Evolutionary conservation across 1,140 invertebrate genomes (phyloP), one percentile per base, ranked within the genome.

Genomic region (Dendroctonus ponderosae): DNA sequence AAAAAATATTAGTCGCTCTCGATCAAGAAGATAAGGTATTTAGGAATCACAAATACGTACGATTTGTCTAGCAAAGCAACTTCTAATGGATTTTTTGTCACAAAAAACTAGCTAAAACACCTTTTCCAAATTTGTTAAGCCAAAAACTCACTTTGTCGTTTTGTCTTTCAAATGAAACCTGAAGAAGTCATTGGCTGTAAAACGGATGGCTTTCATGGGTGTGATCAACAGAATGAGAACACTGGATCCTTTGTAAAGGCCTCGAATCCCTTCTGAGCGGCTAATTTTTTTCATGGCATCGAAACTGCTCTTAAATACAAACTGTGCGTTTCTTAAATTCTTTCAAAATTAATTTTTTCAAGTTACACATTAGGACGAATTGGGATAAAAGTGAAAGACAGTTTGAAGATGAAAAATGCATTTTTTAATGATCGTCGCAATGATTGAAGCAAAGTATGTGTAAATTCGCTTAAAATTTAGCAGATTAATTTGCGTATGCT

Each of bases 221-320:
- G 97, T 99, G 50, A 99, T 98, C 9, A 99, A 85, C n/a, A 99
- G 80, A 74, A 99, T 96, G 82, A 99, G 99, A 0, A 99, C 96
- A 26, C 86, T 95, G 0, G 94, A 96, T 5, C 96, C 95, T 81
- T 93, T 88, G 80, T 99, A 99, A 95, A 98, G 98, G 72, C 96
- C 96, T 80, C 97, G 92, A 79, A 97, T 97, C 0, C 96, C 96
- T 82, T 98, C 96, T 40, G 90, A 88, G 60, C 80, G 82, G 74
- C 94, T 97, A 6, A 96, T 98, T 80, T 98, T 95, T 58, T 86
- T 87, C 74, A 96, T 96, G 80, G 96, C 98, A 77, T 99, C 96
- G 65, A 96, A 82, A 90, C 96, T 98, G 67, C 79, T 46, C 44
- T 46, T 46, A 5, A 11, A 46, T 2, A 46, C 5, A 11, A 46